A percentile compares a stretch with the other conserved stretches of the same genome.
phyloP scores from a whole-genome alignment of 2,888 invertebrate genomes.

The Carcina quercana region DNA sequence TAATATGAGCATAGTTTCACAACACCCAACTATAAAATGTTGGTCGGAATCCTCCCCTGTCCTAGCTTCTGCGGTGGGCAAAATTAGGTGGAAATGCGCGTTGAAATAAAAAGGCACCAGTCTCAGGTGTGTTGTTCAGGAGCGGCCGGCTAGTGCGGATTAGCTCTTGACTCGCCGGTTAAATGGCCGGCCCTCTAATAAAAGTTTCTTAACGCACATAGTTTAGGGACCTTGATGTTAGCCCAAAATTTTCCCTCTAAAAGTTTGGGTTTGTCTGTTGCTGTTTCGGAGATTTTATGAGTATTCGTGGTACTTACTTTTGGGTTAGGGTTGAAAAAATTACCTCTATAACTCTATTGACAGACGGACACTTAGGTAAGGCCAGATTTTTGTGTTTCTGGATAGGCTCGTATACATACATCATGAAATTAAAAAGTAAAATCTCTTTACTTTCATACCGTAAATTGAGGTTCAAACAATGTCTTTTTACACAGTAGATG shows the following conservation, averaged over 20 bases:
- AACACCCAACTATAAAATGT: too few species aligned
- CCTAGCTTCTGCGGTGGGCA: conserved; percentile 46
- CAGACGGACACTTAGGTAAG: too few species aligned
- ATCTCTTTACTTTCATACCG: too few species aligned
- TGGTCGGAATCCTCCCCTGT: too few species aligned
- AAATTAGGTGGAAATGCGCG: conserved; percentile 70
- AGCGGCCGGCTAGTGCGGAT: conserved; percentile 45
- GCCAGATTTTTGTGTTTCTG: too few species aligned
- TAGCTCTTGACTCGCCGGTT: conserved; percentile 66
- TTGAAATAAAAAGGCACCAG: conserved; percentile 63
- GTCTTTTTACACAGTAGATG: too few species aligned
- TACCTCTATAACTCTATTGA: background rate
- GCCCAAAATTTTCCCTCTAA: conserved; percentile 52
- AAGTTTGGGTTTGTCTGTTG: conserved; percentile 37
- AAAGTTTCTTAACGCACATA: conserved; percentile 69
- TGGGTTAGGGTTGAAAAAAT: background rate
- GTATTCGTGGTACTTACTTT: conserved; percentile 9
- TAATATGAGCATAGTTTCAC: too few species aligned
- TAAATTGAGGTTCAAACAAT: too few species aligned
- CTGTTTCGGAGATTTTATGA: conserved; percentile 42
- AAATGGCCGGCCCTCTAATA: conserved; percentile 63
- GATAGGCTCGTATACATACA: too few species aligned
- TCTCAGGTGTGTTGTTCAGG: conserved; percentile 63
- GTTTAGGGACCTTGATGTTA: conserved; percentile 51
- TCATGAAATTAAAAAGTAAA: too few species aligned